These are phyloP conservation scores for Plebejus argus DNA, from an alignment of 2,888 invertebrate genomes.

Conservation along the genomic window DNA sequence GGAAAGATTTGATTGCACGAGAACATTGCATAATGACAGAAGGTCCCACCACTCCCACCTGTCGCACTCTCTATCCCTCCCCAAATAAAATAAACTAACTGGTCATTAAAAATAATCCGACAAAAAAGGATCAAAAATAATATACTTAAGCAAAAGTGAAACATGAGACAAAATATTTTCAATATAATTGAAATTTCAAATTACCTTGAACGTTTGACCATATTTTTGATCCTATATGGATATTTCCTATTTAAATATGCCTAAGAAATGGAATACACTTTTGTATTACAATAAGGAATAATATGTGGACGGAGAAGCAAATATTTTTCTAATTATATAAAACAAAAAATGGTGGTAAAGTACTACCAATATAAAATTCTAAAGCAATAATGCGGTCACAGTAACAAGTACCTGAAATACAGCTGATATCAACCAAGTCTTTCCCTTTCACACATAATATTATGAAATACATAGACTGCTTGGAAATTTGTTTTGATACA, in stretches of 20 bases:
- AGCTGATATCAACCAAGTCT: constrained; percentile 1
- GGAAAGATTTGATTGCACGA: constrained; percentile 30
- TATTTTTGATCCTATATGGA: not conserved
- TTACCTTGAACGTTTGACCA: not conserved
- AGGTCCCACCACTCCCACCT: not conserved
- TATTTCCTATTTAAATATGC: not conserved
- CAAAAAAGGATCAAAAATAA: not conserved
- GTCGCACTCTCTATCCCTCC: not conserved
- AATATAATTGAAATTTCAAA: not conserved
- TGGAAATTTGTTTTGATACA: not conserved
- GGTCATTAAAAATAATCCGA: not conserved
- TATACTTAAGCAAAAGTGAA: not conserved
- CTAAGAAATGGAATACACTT: not conserved
- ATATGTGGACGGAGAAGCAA: not conserved
- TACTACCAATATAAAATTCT: not conserved
- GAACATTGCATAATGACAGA: not conserved
- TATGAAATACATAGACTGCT: not conserved
- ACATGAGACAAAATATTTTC: not conserved
- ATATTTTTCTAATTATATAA: constrained; percentile 19
- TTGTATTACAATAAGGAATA: not conserved
- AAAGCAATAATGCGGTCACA: constrained; percentile 12
- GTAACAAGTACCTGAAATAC: not conserved
- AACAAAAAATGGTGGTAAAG: not conserved
- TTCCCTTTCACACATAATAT: constrained; percentile 13
- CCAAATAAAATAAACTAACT: not conserved